Evolutionary conservation across 2,113 vertebrate genomes (phyloP).

Genomic region (Odocoileus virginianus): DNA sequence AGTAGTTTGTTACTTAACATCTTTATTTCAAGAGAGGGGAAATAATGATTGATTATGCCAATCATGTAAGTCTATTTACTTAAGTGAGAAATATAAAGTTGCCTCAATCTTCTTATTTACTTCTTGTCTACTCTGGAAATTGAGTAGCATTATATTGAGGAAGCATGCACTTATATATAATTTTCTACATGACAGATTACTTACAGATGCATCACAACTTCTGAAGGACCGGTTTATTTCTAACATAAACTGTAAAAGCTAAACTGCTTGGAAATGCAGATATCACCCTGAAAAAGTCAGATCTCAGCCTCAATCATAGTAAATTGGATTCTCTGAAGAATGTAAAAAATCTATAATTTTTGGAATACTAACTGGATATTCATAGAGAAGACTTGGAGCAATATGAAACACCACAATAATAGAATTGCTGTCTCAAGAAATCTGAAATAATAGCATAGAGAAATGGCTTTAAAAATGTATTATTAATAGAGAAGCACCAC

Average conservation of each 20-base stretch:
- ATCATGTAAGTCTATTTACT: not conserved
- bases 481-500: not conserved
- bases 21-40: not conserved
- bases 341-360: not conserved
- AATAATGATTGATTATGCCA: not conserved
- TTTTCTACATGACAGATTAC: not conserved
- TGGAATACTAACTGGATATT: not conserved
- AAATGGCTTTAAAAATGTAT: not conserved
- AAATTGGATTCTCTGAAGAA: not conserved
- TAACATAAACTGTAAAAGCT: not conserved
- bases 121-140: not conserved
- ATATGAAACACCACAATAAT: not conserved
- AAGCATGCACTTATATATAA: not conserved
- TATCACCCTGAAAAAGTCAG: not conserved
- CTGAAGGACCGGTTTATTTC: not conserved
- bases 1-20: not conserved
- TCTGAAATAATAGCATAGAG: not conserved
- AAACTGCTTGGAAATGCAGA: not conserved
- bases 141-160: not conserved
- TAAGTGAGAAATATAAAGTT: not conserved
- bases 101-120: not conserved
- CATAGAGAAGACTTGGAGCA: not conserved
- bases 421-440: not conserved
- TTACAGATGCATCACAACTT: not conserved
- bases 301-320: not conserved